Conservation (phyloP, 2,888 invertebrate genomes). For the Aricia artaxerxes region DNA sequence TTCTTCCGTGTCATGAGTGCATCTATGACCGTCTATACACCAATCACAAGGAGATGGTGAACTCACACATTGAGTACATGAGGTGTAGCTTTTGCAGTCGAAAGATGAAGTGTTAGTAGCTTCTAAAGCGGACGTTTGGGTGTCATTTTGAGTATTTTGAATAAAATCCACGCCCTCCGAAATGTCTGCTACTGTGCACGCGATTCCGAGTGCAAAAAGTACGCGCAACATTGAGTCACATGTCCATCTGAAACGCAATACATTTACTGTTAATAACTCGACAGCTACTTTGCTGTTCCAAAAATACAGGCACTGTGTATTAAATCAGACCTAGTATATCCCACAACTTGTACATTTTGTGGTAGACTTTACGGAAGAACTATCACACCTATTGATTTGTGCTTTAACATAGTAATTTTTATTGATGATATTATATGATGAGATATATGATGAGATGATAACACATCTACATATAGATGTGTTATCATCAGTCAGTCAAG, state of each 20-base stretch:
- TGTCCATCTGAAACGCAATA: constrained; percentile 77
- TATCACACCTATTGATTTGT: too few species aligned
- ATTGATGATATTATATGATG: too few species aligned
- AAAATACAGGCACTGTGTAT: not conserved
- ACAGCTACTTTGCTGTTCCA: not conserved
- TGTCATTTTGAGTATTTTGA: constrained; percentile 95
- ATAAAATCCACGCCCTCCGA: constrained; percentile 85
- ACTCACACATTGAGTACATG: constrained; percentile 97
- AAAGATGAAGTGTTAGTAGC: constrained; percentile 99
- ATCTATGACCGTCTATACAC: constrained; percentile 98
- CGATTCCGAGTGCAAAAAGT: constrained; percentile 79
- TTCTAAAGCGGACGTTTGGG: constrained; percentile 95
- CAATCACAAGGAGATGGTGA: constrained; percentile 99
- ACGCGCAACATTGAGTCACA: constrained; percentile 78
- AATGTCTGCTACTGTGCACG: constrained; percentile 78
- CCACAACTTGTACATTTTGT: too few species aligned
- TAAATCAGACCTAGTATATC: too few species aligned
- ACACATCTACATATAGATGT: too few species aligned
- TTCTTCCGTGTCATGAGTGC: constrained; percentile 97
- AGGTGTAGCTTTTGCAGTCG: constrained; percentile 97
- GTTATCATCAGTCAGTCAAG: too few species aligned
- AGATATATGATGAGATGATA: too few species aligned
- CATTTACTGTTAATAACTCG: constrained; percentile 34
- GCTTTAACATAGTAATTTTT: too few species aligned
- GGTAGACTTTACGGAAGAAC: too few species aligned